phyloP scores from a whole-genome alignment of 2,888 invertebrate species.

The Papilio elwesi region DNA sequence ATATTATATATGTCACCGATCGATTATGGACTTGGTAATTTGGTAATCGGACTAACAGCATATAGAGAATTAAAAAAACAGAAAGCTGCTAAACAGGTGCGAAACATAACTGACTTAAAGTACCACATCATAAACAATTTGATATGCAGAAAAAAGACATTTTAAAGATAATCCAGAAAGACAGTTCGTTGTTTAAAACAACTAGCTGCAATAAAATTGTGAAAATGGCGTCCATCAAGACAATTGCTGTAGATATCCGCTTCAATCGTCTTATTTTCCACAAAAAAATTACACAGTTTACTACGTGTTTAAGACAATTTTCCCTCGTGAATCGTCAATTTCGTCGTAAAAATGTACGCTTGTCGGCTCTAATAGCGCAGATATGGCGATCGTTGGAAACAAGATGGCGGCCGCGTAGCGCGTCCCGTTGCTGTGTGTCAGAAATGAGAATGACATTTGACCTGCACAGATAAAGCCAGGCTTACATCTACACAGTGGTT shows the following conservation, averaged over 20 bases:
- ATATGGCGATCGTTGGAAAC: constrained; percentile 45
- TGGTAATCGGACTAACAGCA: too few relatives aligned
- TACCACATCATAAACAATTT: constrained; percentile 16
- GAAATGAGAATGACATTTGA: constrained; percentile 60
- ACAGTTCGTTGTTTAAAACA: constrained; percentile 10
- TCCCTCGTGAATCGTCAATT: constrained; percentile 54
- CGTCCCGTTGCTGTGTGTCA: constrained; percentile 57
- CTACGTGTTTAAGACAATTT: constrained; percentile 51
- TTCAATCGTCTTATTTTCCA: constrained; percentile 44
- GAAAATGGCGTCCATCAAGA: constrained; percentile 32
- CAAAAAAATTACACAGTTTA: constrained; percentile 44
- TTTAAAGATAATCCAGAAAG: constrained; percentile 31
- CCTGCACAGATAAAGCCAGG: constrained; percentile 42
- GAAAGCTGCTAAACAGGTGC: background rate
- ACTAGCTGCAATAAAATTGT: constrained; percentile 30
- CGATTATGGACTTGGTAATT: too few relatives aligned
- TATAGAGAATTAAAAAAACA: background rate
- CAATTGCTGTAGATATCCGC: constrained; percentile 24
- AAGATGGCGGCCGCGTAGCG: constrained; percentile 52
- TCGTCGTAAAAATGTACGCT: constrained; percentile 49
- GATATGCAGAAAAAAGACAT: constrained; percentile 19
- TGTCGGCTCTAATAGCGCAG: constrained; percentile 53
- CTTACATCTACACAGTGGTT: constrained; percentile 49
- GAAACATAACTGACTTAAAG: background rate
- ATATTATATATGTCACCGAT: too few relatives aligned